These are phyloP conservation scores for Exaiptasia diaphana DNA, from an alignment of 64 coral and sea anemone species.

Conservation along the genomic window DNA sequence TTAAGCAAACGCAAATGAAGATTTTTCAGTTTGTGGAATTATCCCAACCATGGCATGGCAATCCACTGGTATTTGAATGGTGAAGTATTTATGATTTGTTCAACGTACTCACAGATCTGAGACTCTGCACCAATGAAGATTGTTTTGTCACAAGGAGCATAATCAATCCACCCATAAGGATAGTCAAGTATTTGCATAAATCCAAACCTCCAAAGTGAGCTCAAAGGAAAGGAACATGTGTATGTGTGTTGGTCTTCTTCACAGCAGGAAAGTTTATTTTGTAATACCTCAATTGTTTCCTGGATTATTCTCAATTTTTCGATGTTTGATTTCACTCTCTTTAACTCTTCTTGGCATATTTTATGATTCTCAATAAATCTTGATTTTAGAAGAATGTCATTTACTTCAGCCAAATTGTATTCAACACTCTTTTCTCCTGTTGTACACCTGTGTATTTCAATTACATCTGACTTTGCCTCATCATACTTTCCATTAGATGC, in stretches of 20 bases:
- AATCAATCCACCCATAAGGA: slow-evolving; percentile 30
- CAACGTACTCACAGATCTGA: slow-evolving; percentile 16
- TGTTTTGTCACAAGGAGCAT: slow-evolving; percentile 9
- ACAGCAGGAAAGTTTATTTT: neutral
- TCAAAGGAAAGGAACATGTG: neutral
- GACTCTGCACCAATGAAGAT: slow-evolving; percentile 19
- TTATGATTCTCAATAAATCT: neutral
- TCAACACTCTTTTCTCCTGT: neutral
- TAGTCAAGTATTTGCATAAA: slow-evolving; percentile 15
- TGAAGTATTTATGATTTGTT: neutral
- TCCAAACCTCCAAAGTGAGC: neutral
- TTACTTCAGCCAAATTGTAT: neutral
- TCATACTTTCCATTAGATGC: neutral
- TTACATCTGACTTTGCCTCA: neutral
- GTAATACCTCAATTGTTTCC: neutral
- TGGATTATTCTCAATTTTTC: neutral
- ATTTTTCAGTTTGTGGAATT: slow-evolving; percentile 39
- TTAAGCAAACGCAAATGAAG: slow-evolving; percentile 13
- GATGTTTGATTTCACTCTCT: neutral
- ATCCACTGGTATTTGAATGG: slow-evolving; percentile 46
- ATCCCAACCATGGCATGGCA: slow-evolving; percentile 24
- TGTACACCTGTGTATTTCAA: neutral
- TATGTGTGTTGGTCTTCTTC: too few relatives aligned
- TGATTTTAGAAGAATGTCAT: neutral
- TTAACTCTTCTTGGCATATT: neutral